phyloP scores from a whole-genome alignment of 2,113 vertebrate genomes.

The Sinocyclocheilus maitianheensis region DNA sequence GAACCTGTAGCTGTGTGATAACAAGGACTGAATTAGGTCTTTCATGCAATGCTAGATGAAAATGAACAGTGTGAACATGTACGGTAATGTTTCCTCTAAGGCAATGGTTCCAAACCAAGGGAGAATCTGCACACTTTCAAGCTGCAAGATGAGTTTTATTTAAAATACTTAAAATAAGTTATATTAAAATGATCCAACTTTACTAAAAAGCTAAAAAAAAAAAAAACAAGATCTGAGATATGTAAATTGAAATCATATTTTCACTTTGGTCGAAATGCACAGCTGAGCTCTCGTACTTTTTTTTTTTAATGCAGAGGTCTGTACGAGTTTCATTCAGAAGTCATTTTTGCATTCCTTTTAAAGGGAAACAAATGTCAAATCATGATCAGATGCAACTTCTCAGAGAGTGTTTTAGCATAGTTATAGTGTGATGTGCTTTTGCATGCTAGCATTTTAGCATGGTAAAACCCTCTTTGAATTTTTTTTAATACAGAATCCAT shows the following conservation, averaged over 20 bases:
- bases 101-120: not conserved
- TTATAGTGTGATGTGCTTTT: too few species aligned
- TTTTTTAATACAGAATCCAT: not conserved
- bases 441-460: not conserved
- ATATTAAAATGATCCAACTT: not conserved
- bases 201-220: not conserved
- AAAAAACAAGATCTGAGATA: not conserved
- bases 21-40: not conserved
- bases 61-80: not conserved
- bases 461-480: not conserved
- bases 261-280: not conserved
- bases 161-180: not conserved
- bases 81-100: not conserved
- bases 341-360: not conserved
- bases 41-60: not conserved
- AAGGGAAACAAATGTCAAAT: too few species aligned
- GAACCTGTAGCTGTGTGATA: constrained; percentile 20
- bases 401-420: too few species aligned
- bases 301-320: too few species aligned
- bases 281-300: too few species aligned
- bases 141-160: not conserved
- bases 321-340: not conserved
- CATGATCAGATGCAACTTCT: too few species aligned
- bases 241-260: not conserved
- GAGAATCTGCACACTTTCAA: not conserved